A percentile compares a stretch with the other conserved stretches of the same genome.
Evolutionary conservation across 1,140 invertebrate species (phyloP).

Genomic region (Drosophila dunni): DNA sequence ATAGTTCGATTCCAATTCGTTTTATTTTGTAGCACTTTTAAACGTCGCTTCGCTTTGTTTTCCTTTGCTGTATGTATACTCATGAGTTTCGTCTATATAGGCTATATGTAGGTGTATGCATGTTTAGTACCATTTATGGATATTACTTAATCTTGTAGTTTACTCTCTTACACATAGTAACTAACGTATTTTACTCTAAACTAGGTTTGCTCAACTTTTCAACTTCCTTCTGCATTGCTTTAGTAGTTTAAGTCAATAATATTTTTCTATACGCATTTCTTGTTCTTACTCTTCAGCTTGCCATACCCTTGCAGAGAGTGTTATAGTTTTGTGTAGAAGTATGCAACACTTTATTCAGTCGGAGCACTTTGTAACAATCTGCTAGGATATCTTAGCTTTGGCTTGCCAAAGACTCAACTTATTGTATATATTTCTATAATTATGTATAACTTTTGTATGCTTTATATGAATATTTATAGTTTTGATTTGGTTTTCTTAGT

Average conservation of each 20-base stretch:
- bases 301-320: constrained; percentile 14
- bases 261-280: not conserved
- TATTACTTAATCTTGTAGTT: constrained; percentile 7
- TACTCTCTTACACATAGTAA: constrained; percentile 33
- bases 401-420: constrained; percentile 5
- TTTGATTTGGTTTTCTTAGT: constrained; percentile 52
- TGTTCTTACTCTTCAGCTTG: not conserved
- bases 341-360: not conserved
- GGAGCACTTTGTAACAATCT: not conserved
- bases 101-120: constrained; percentile 15
- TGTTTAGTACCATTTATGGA: not conserved
- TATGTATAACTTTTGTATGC: constrained; percentile 62
- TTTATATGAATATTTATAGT: constrained; percentile 76
- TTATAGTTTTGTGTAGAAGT: not conserved
- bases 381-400: constrained; percentile 8
- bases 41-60: constrained; percentile 7
- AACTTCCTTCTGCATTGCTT: constrained; percentile 35
- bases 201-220: constrained; percentile 24
- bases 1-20: not conserved
- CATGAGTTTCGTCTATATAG: constrained; percentile 29
- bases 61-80: constrained; percentile 20
- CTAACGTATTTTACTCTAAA: constrained; percentile 2
- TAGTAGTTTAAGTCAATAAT: constrained; percentile 8
- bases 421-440: constrained; percentile 37
- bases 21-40: constrained; percentile 18